Base-by-base conservation (phyloP, 2,888 invertebrate genomes). In the Rhagium mordax region DNA sequence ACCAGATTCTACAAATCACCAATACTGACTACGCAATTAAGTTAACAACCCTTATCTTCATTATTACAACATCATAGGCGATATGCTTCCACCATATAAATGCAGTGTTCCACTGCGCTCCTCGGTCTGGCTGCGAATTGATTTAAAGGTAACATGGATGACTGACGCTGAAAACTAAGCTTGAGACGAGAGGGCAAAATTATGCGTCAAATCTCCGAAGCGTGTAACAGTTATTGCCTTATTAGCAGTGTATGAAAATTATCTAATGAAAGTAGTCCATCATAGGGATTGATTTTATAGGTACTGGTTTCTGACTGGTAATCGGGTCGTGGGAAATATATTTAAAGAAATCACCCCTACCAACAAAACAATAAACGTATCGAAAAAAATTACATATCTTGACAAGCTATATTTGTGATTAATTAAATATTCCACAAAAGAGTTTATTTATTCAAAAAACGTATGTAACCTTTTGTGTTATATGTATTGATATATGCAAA, bases 401-500 rank as follows among this genome's bases (percentile, higher is more conserved):
- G n/a, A n/a, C n/a, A n/a, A n/a, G n/a, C n/a, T n/a, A n/a, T n/a
- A n/a, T 48, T 64, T 49, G 1, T 48, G 6, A n/a, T n/a, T 55
- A 21, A 68, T 59, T 68, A 60, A 59, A 41, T 61, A 70, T 61
- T 70, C 70, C 16, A 53, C 13, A 33, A 24, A 21, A n/a, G 29
- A 48, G 48, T 49, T 67, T 18, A 70, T 53, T 49, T 61, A 62
- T 62, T 55, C 70, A 55, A 64, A 70, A 70, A 70, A 47, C 10
- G 41, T 48, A 55, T 55, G 55, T 64, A 64, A 64, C 61, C 53
- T 53, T 72, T 67, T 61, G 24, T 59, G 48, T 70, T 61, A 20
- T 48, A 49, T 72, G 60, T 80, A 80, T 80, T 79, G 79, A 80
- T 81, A 76, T 81, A 81, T 82, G 82, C 82, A 80, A 79, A 81